Percentiles rank a stretch among this genome's conserved stretches.
Conservation (phyloP, 2,888 invertebrate genomes). For the Mythimna albipuncta region DNA sequence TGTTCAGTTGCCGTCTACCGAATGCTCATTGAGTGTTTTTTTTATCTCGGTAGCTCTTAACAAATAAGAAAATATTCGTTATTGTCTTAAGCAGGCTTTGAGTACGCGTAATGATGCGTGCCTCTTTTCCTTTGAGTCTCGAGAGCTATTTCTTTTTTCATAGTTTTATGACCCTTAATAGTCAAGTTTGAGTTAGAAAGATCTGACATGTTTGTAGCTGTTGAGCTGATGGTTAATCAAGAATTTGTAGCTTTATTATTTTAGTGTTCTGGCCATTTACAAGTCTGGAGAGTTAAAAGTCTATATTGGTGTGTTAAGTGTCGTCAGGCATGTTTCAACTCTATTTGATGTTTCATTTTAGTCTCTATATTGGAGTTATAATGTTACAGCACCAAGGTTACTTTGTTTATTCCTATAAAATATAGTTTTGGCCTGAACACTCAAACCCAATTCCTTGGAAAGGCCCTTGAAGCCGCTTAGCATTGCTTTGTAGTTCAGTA, state of each 20-base stretch:
- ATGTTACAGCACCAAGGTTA: neutral
- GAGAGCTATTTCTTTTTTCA: conserved; percentile 40
- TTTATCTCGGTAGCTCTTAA: conserved; percentile 73
- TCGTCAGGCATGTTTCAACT: conserved; percentile 1
- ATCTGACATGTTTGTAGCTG: conserved; percentile 30
- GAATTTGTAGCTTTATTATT: conserved; percentile 13
- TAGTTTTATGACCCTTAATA: conserved; percentile 44
- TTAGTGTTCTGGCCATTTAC: conserved; percentile 6
- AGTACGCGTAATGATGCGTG: conserved; percentile 63
- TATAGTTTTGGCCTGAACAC: neutral
- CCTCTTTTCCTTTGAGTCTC: conserved; percentile 48
- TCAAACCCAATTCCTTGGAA: neutral
- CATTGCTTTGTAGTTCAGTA: conserved; percentile 5
- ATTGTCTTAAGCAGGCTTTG: conserved; percentile 73
- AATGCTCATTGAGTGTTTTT: conserved; percentile 78
- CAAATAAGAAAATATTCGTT: conserved; percentile 76
- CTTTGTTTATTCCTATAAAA: neutral
- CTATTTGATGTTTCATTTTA: neutral
- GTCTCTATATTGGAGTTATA: neutral
- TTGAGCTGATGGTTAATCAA: conserved; percentile 31
- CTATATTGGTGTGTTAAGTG: conserved; percentile 10
- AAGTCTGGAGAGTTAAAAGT: conserved; percentile 10
- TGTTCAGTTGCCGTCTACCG: conserved; percentile 85
- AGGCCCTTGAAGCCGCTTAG: neutral
- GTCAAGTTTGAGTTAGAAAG: conserved; percentile 31